Conservation (phyloP, 2,113 vertebrate species). For the Pycnonotus jocosus region DNA sequence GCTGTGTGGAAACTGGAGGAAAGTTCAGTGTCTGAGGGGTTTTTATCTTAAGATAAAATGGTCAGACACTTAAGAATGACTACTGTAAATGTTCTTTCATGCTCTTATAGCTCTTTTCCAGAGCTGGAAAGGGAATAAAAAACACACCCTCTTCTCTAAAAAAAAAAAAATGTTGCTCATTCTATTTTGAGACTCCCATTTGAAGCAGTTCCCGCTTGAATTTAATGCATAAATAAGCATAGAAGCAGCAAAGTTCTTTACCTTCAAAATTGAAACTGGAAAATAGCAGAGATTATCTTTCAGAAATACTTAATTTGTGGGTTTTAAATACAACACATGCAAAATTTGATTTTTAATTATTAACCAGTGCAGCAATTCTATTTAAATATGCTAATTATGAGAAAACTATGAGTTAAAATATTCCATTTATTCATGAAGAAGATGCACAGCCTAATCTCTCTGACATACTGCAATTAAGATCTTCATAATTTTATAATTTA, state of each 20-base stretch:
- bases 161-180: background rate
- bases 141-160: rapidly evolving
- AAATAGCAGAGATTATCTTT: background rate
- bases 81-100: background rate
- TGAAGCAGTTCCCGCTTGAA: background rate
- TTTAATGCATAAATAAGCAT: background rate
- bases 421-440: background rate
- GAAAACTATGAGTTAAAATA: background rate
- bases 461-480: background rate
- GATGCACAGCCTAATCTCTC: background rate
- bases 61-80: background rate
- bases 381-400: background rate
- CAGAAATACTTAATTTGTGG: background rate
- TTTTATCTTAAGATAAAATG: background rate
- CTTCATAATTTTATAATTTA: background rate
- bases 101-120: background rate
- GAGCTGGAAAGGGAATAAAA: background rate
- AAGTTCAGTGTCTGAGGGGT: background rate
- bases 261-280: background rate
- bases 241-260: background rate
- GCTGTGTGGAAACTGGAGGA: background rate
- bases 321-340: background rate
- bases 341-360: background rate
- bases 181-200: background rate
- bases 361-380: background rate